Conservation (phyloP, 2,113 vertebrate species). For the Dryoscopus gambensis region DNA sequence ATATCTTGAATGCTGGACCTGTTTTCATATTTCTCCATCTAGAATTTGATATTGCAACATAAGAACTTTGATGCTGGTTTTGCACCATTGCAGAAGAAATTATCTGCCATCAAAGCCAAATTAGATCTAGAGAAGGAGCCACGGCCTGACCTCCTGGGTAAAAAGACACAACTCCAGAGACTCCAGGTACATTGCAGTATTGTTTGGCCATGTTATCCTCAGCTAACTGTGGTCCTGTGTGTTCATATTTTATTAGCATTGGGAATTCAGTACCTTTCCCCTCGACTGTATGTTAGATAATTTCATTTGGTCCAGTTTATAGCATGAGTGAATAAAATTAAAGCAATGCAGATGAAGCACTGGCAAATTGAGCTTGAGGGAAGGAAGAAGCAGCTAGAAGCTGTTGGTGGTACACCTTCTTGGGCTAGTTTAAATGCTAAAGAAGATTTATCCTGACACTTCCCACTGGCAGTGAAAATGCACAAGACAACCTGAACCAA, state of each 20-base stretch:
- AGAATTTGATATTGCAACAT: conserved; percentile 80
- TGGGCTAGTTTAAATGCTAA: background rate
- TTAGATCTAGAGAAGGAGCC: conserved; percentile 66
- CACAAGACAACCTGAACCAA: background rate
- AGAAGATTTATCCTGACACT: background rate
- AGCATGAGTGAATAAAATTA: background rate
- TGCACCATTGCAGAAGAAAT: conserved; percentile 68
- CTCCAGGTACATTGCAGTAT: conserved; percentile 75
- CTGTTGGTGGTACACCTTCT: background rate
- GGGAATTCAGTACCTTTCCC: background rate
- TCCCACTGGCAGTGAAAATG: background rate
- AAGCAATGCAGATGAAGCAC: background rate
- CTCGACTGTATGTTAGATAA: background rate
- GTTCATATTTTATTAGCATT: background rate
- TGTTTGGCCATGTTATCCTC: background rate
- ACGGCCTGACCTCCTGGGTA: conserved; percentile 80
- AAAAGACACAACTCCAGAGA: conserved; percentile 82
- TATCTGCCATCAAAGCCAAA: conserved; percentile 67
- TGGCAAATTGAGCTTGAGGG: background rate
- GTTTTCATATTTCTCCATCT: background rate
- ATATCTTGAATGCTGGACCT: background rate
- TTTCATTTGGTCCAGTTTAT: background rate
- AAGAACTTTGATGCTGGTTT: conserved; percentile 80
- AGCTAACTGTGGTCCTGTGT: background rate
- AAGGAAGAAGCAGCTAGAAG: background rate